Evolutionary conservation across 2,797 vertebrate species (phyloP).

Genomic region (Rhinoraja longicauda): DNA sequence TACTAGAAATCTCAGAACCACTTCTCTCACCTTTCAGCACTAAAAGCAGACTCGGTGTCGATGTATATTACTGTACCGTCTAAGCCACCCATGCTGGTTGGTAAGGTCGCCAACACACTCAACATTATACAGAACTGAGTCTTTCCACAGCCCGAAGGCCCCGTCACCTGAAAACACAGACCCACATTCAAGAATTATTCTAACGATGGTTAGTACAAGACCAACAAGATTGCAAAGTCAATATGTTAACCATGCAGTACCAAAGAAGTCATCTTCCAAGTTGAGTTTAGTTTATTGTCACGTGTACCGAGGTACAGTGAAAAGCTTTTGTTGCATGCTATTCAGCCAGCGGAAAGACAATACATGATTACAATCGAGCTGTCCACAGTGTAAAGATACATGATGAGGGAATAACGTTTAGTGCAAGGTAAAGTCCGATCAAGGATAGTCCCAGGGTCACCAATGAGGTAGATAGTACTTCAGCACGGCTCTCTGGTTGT

Average conservation of each 20-base stretch:
- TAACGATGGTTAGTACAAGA: background rate
- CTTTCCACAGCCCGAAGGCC: slow-evolving; percentile 77
- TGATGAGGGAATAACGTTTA: too few species aligned
- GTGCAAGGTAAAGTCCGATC: too few species aligned
- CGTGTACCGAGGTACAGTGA: too few species aligned
- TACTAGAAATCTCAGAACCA: background rate
- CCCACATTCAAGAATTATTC: background rate
- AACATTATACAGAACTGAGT: slow-evolving; percentile 75
- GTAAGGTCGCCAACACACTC: slow-evolving; percentile 67
- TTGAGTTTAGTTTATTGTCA: background rate
- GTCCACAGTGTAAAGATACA: too few species aligned
- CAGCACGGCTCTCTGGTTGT: too few species aligned
- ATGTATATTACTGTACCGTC: slow-evolving; percentile 67
- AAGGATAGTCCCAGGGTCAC: too few species aligned
- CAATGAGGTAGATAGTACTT: too few species aligned
- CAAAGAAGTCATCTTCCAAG: background rate
- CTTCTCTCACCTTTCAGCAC: slow-evolving; percentile 65
- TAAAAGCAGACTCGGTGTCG: slow-evolving; percentile 74
- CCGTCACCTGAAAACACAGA: slow-evolving; percentile 57
- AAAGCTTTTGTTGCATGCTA: too few species aligned
- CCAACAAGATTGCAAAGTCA: background rate
- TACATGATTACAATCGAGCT: too few species aligned
- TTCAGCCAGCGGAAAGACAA: too few species aligned
- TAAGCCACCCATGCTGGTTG: slow-evolving; percentile 63
- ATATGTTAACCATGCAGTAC: background rate